A percentile compares a stretch with the other conserved stretches of the same genome.
phyloP scores from a whole-genome alignment of 2,113 vertebrate genomes.

The Zeus faber region DNA sequence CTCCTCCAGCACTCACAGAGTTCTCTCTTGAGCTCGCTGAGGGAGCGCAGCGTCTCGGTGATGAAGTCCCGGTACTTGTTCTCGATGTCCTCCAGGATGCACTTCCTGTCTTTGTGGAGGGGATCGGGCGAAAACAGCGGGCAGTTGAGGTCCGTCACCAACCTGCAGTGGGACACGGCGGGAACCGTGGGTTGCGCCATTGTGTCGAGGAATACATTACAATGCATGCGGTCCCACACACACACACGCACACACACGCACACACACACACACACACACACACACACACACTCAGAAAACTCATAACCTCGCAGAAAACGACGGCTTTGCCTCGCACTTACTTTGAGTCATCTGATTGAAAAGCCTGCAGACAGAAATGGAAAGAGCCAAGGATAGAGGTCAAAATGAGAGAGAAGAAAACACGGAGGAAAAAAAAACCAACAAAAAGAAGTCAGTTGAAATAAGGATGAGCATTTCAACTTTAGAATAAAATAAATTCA shows the following conservation, averaged over 20 bases:
- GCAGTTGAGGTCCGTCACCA: constrained; percentile 58
- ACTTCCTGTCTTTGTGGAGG: constrained; percentile 60
- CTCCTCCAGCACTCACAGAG: constrained; percentile 56
- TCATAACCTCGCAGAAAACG: too few relatives aligned
- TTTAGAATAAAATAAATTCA: too few relatives aligned
- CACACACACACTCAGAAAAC: too few relatives aligned
- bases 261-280: too few relatives aligned
- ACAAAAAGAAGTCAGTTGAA: not conserved
- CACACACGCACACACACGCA: too few relatives aligned
- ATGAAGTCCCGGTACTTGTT: constrained; percentile 68
- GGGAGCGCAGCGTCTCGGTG: constrained; percentile 61
- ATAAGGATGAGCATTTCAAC: not conserved
- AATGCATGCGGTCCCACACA: too few relatives aligned
- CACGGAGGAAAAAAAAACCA: not conserved
- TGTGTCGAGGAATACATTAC: too few relatives aligned
- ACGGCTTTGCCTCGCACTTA: too few relatives aligned
- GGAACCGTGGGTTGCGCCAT: too few relatives aligned
- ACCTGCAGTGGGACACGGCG: too few relatives aligned
- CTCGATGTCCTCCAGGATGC: constrained; percentile 65
- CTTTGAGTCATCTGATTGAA: constrained; percentile 72
- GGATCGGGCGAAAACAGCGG: constrained; percentile 56
- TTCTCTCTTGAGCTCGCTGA: constrained; percentile 67
- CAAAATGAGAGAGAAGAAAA: constrained; percentile 12
- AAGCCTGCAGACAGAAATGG: constrained; percentile 52
- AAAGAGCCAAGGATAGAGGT: constrained; percentile 28